Percentiles rank a stretch among this genome's conserved stretches.
Conservation (phyloP, 2,797 vertebrate genomes). For the Pseudochaenichthys georgianus region DNA sequence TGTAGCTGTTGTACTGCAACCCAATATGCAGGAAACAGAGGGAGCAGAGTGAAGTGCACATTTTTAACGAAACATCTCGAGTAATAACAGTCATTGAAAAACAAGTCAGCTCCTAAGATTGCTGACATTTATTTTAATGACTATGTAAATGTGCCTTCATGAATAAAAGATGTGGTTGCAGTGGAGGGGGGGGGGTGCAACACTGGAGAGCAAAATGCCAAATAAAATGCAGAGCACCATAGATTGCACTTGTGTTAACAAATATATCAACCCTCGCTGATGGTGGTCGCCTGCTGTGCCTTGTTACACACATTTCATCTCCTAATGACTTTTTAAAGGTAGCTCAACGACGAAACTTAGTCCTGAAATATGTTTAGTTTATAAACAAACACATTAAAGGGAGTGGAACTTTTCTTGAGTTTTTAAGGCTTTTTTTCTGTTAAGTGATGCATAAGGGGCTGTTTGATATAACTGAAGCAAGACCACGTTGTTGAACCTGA, state of each 20-base stretch:
- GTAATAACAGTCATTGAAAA: conserved; percentile 80
- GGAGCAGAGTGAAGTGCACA: conserved; percentile 26
- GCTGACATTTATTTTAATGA: conserved; percentile 89
- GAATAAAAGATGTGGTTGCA: conserved; percentile 84
- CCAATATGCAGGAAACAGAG: conserved; percentile 34
- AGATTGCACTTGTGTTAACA: conserved; percentile 82
- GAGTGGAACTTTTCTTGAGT: conserved; percentile 38
- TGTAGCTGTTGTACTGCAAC: conserved; percentile 87
- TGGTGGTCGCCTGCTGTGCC: conserved; percentile 74
- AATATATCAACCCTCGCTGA: conserved; percentile 79
- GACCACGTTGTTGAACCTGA: conserved; percentile 5
- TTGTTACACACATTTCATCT: conserved; percentile 78
- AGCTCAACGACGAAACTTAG: conserved; percentile 49
- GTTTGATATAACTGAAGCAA: neutral
- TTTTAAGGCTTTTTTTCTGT: conserved; percentile 17
- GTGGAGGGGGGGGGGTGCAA: conserved; percentile 56
- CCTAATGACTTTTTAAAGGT: conserved; percentile 79
- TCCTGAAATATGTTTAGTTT: conserved; percentile 36
- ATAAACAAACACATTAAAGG: conserved; percentile 45
- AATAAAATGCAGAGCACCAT: conserved; percentile 79
- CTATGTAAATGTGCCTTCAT: conserved; percentile 86
- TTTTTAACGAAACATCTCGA: conserved; percentile 65
- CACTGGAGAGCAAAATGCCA: conserved; percentile 78
- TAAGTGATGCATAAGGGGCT: neutral
- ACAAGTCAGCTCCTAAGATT: conserved; percentile 80